Conservation (phyloP, 2,797 vertebrate genomes). For the Coilia nasus region DNA sequence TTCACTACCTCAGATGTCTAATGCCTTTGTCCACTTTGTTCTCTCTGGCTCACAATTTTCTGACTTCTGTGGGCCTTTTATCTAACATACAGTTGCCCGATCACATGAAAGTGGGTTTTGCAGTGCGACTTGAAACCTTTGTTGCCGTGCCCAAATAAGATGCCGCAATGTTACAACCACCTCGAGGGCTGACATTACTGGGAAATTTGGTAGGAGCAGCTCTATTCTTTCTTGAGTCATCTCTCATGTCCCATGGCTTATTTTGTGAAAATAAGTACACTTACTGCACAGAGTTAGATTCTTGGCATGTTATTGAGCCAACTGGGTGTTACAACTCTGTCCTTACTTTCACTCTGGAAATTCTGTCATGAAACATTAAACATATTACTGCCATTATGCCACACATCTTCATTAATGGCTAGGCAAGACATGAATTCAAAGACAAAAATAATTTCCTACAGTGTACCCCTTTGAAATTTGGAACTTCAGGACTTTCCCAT, state of each 20-base stretch:
- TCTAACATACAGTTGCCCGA: conserved; percentile 76
- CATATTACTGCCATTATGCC: neutral
- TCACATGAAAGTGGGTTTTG: conserved; percentile 78
- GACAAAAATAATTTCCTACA: neutral
- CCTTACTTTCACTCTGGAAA: neutral
- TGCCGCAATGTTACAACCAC: neutral
- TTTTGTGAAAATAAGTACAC: neutral
- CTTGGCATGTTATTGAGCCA: neutral
- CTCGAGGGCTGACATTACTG: neutral
- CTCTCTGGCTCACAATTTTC: conserved; percentile 68
- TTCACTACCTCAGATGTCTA: conserved; percentile 80
- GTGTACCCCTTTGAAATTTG: neutral
- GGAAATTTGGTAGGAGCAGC: conserved; percentile 8
- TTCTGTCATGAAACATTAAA: neutral
- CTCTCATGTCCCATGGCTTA: neutral
- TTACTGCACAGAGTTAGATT: neutral
- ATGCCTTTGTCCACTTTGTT: conserved; percentile 77
- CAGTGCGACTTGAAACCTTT: conserved; percentile 65
- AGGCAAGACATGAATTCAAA: neutral
- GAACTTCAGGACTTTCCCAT: neutral
- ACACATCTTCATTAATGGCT: neutral
- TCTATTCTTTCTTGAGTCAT: conserved; percentile 24
- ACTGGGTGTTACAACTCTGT: neutral
- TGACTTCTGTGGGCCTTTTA: conserved; percentile 76
- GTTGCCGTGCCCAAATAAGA: conserved; percentile 56